Conservation (phyloP, 2,113 vertebrate species). For the Stomatorhinus ivindoensis region DNA sequence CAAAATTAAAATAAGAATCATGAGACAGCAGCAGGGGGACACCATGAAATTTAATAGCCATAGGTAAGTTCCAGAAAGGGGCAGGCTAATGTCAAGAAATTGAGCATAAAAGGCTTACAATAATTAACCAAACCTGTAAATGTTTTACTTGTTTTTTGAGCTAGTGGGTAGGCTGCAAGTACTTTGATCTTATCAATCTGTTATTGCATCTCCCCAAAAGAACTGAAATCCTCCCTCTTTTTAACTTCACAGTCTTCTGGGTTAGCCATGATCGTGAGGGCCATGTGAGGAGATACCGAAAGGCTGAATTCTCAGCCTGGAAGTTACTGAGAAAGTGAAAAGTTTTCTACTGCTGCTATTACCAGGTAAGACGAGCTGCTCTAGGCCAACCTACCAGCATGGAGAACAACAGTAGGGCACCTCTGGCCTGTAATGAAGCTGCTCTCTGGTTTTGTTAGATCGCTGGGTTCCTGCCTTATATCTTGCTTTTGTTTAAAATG, state of each 20-base stretch:
- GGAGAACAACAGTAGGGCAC: background rate
- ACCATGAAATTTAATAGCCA: background rate
- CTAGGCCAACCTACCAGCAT: background rate
- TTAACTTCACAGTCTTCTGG: background rate
- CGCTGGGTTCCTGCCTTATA: background rate
- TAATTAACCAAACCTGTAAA: background rate
- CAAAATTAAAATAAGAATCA: background rate
- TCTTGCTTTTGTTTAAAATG: background rate
- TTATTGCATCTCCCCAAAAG: background rate
- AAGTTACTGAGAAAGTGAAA: background rate
- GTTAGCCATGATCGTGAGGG: background rate
- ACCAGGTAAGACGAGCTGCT: background rate
- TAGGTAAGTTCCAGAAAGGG: background rate
- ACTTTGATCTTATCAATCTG: background rate
- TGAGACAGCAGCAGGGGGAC: background rate
- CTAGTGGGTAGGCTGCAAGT: background rate
- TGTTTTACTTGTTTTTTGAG: background rate
- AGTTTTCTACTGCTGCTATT: background rate
- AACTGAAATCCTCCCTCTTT: background rate
- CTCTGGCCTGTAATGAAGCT: background rate
- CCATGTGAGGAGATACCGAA: background rate
- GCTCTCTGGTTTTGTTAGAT: background rate
- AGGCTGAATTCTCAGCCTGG: background rate
- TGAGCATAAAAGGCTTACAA: background rate
- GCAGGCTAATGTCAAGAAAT: background rate